Conservation (phyloP, 2,113 vertebrate genomes). For the Rhinoptilus africanus region DNA sequence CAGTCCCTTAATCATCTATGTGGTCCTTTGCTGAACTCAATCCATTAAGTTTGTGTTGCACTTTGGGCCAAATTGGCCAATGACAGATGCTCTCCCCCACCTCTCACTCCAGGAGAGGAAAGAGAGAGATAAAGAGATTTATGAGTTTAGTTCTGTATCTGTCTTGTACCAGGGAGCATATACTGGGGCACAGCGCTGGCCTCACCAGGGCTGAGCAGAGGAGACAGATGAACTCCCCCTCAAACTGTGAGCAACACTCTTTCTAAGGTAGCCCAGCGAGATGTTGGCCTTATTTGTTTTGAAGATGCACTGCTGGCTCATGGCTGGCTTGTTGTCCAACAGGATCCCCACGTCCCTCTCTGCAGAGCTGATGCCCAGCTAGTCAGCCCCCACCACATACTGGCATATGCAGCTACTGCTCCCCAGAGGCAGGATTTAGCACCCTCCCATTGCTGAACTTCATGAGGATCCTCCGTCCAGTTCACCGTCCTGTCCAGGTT, state of each 20-base stretch:
- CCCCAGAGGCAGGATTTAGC: neutral
- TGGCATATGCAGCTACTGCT: neutral
- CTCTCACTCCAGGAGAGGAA: too few species aligned
- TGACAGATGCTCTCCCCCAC: too few species aligned
- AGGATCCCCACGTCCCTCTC: neutral
- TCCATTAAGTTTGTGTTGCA: fast-evolving
- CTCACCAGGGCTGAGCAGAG: neutral
- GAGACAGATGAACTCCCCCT: neutral
- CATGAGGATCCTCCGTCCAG: neutral
- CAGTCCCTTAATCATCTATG: too few species aligned
- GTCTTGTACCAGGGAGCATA: neutral
- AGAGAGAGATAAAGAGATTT: too few species aligned
- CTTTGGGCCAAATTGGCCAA: too few species aligned
- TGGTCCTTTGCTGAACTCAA: neutral
- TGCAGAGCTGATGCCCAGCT: neutral
- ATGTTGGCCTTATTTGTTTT: fast-evolving
- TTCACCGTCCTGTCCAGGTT: neutral
- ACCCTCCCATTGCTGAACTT: neutral
- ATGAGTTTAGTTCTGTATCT: fast-evolving
- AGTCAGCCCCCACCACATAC: neutral
- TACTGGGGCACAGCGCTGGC: fast-evolving
- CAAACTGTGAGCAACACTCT: fast-evolving
- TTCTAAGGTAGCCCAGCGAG: neutral
- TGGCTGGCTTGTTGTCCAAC: neutral
- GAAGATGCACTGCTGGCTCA: neutral